Evolutionary conservation across 2,888 invertebrate species (phyloP).

Genomic region (Parasteatoda lunata): DNA sequence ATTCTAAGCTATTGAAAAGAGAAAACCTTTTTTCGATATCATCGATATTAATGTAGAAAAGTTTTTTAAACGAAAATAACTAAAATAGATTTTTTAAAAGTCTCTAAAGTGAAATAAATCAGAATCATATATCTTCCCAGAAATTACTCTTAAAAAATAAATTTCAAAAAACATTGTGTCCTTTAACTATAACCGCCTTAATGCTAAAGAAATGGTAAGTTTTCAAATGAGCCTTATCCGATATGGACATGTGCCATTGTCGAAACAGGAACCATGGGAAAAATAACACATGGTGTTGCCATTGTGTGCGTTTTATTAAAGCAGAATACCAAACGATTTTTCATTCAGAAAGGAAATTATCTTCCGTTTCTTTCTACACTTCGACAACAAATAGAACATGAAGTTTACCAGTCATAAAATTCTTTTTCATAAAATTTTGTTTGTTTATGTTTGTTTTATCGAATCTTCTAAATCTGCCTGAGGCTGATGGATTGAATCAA

Average conservation of each 20-base stretch:
- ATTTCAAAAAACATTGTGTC: no score
- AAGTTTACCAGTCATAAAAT: no score
- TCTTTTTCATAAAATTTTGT: neutral
- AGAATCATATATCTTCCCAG: no score
- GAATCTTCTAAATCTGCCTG: neutral
- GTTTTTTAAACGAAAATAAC: no score
- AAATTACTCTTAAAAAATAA: no score
- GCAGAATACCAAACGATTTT: constrained; percentile 37
- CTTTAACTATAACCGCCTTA: neutral
- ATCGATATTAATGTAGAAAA: no score
- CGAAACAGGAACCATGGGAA: constrained; percentile 35
- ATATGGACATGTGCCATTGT: neutral
- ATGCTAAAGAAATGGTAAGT: constrained; percentile 24
- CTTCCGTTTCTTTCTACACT: constrained; percentile 1
- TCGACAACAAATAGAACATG: neutral
- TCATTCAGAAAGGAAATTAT: constrained; percentile 46
- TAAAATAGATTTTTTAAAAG: no score
- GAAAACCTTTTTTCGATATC: no score
- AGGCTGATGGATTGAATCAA: constrained; percentile 25
- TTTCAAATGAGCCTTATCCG: constrained; percentile 24
- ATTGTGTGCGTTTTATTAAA: constrained; percentile 17
- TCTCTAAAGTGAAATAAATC: no score
- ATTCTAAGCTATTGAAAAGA: no score
- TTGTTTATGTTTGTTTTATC: neutral
- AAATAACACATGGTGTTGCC: constrained; percentile 21